Conservation (phyloP, 2,113 vertebrate species). For the Chaetops frenatus region DNA sequence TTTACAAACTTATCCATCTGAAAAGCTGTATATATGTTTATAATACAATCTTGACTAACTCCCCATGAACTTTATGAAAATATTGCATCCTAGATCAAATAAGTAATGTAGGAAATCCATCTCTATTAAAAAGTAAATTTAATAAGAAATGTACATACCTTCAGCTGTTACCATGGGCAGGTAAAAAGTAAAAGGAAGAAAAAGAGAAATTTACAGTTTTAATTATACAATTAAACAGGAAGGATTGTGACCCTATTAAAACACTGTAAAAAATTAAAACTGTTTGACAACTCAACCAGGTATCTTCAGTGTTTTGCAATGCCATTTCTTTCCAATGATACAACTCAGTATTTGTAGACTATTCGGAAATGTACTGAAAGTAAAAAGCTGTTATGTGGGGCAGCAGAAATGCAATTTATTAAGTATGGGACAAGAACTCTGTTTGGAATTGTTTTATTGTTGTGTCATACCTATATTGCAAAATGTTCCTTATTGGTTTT, state of each 20-base stretch:
- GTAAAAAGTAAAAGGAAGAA: not conserved
- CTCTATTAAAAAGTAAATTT: not conserved
- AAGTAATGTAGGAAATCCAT: not conserved
- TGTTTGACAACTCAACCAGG: not conserved
- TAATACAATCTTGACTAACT: not conserved
- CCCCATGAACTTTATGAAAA: not conserved
- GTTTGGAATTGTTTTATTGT: not conserved
- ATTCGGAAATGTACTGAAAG: not conserved
- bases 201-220: not conserved
- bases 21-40: not conserved
- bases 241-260: not conserved
- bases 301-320: not conserved
- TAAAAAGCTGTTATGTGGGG: not conserved
- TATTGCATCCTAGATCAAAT: not conserved
- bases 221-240: not conserved
- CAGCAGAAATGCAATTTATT: not conserved
- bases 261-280: not conserved
- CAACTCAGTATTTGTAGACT: not conserved
- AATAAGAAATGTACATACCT: slow-evolving; percentile 19
- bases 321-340: not conserved
- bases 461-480: not conserved
- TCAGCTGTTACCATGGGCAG: not conserved
- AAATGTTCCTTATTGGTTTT: not conserved
- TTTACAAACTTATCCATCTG: not conserved
- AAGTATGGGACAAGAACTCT: not conserved